Percentiles rank a stretch among this genome's conserved stretches.
These are phyloP conservation scores for Megaleporinus macrocephalus DNA, from an alignment of 2,113 vertebrate species.

Conservation along the genomic window DNA sequence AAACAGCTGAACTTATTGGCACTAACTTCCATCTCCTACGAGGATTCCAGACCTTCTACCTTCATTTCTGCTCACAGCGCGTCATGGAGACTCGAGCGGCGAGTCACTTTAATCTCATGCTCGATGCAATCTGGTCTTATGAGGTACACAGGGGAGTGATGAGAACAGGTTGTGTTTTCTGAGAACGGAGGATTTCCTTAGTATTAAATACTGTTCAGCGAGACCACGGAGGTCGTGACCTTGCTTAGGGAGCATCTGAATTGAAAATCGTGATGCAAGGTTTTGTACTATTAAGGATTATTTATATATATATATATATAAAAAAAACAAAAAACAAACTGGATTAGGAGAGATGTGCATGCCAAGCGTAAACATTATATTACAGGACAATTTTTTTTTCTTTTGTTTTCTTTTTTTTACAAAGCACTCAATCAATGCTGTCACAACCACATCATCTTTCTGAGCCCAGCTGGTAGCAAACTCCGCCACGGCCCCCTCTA, in stretches of 20 bases:
- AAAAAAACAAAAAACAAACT: background rate
- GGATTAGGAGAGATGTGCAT: conserved; percentile 45
- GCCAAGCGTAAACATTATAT: conserved; percentile 49
- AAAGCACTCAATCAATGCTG: conserved; percentile 21
- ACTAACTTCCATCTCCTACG: conserved; percentile 41
- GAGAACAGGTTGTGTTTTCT: background rate
- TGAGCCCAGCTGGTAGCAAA: background rate
- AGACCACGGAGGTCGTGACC: background rate
- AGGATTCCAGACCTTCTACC: background rate
- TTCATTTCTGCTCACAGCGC: background rate
- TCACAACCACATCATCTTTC: background rate
- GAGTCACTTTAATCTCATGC: background rate
- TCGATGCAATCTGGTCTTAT: background rate
- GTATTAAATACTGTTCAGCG: background rate
- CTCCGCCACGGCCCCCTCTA: background rate
- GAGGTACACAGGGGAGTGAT: background rate
- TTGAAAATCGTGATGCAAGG: background rate
- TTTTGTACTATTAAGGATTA: background rate
- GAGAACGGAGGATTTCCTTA: conserved; percentile 1
- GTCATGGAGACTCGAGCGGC: background rate
- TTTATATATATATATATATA: background rate
- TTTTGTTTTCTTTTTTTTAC: too few relatives aligned
- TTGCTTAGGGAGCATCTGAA: background rate
- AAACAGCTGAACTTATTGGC: conserved; percentile 80
- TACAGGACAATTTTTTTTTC: too few relatives aligned